Evolutionary conservation across 1,140 invertebrate species (phyloP), one percentile per base, ranked within the genome.

Genomic region (Oppia nitens): DNA sequence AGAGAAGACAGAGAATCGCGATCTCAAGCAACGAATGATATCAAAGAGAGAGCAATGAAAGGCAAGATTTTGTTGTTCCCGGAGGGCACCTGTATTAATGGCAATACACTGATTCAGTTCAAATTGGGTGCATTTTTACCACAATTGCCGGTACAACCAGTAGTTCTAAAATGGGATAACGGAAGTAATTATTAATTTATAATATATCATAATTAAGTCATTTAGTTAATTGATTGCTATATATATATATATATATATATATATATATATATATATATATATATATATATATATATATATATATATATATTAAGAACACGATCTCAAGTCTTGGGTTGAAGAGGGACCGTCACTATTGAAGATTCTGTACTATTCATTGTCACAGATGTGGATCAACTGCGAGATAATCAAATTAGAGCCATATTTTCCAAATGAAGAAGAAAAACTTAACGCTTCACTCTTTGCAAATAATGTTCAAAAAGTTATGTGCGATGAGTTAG

Each of bases 81-180:
- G 4, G 60, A 62, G 47, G 60, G 60, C 6, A 62, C 60, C 2
- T 56, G 48, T 9, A 59, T 59, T 3, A 62, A 62, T 54, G 17
- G 60, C 17, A 47, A 17, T 11, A 12, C 27, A 2, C 14, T 62
- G 12, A 24, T 62, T 11, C 28, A 55, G 32, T 62, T 62, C 32
- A 60, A 55, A 55, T 17, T 55, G 29, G 60, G 60, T 2, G 60
- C 60, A 6, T 62, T 62, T 45, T 3, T 62, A 23, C 60, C 60
- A 21, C n/a, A 50, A 20, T 26, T 62, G n/a, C 58, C 58, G 1
- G 60, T 62, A 1, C 60, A 61, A 32, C 59, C 60, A 12, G 40
- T 62, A n/a, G 14, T 47, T 2, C 9, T 61, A 20, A 23, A 47
- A n/a, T 62, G 40, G 14, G 26, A 62, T n/a, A 24, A 1, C 14